Base-by-base conservation (phyloP, 1,140 invertebrate genomes). In the Ceratosolen solmsi region DNA sequence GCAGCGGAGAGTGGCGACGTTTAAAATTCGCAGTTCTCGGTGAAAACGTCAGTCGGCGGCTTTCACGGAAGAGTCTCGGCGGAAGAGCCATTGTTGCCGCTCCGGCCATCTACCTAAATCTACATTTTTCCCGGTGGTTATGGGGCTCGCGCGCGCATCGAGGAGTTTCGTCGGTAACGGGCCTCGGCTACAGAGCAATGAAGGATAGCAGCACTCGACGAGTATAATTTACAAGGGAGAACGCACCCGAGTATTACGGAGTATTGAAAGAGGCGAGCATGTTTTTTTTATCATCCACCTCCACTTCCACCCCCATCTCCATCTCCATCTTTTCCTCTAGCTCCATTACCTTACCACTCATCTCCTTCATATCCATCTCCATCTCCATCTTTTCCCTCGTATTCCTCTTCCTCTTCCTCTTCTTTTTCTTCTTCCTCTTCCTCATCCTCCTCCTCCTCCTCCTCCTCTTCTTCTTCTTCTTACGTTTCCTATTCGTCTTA, bases 121-220 rank as follows among this genome's bases (percentile, higher is more conserved):
- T 70, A 20, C 25, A 51, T 49, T 49, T 72, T 72, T 20, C 25
- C 9, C n/a, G 70, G 0, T 36, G 70, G n/a, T 49, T 72, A 27
- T 63, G 4, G 25, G 25, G 15, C n/a, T 9, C 58, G 25, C 58
- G 54, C 13, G 5, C 17, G 36, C 36, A 70, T 46, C 58, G 33
- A 36, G n/a, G 75, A 30, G 27, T 54, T 22, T 11, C 17, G 49
- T 30, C 8, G 13, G 27, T 51, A 36, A 63, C 63, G 60, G 27
- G 15, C 15, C 70, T 7, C 70, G 25, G 41, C 36, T 27, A 33
- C 25, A 41, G 49, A 11, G 46, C 8, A 54, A 51, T 27, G 27
- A 77, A 77, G 58, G 75, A 68, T 65, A 20, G 74, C 41, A 25
- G 73, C 15, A 22, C 56, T 63, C 36, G 65, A 72, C 46, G 70